phyloP scores from a whole-genome alignment of 53 echinoderm and acorn worm genomes.

The Henricia sp. region DNA sequence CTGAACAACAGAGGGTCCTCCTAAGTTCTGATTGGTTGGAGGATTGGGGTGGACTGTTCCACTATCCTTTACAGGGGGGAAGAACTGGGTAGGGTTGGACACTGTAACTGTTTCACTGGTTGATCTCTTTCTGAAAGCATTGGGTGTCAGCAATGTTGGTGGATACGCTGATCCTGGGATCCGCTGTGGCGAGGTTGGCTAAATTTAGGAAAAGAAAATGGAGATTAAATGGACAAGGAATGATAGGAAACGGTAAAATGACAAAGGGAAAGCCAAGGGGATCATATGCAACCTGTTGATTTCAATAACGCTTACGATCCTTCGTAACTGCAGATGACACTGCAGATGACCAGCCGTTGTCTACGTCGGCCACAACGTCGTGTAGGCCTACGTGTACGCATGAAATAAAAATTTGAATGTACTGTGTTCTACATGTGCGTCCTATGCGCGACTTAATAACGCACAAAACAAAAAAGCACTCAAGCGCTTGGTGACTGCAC shows the following conservation, averaged over 20 bases:
- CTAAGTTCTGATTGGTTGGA: conserved; percentile 38
- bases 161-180: conserved; percentile 74
- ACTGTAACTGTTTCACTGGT: conserved; percentile 44
- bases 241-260: neutral
- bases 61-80: conserved; percentile 54
- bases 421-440: too few relatives aligned
- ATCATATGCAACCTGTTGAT: neutral
- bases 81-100: conserved; percentile 33
- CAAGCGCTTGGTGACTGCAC: too few relatives aligned
- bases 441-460: too few relatives aligned
- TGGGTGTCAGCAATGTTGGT: conserved; percentile 71
- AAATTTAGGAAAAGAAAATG: neutral
- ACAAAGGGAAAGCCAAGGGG: neutral
- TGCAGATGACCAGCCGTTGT: too few relatives aligned
- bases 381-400: too few relatives aligned
- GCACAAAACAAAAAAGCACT: too few relatives aligned
- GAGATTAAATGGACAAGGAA: neutral
- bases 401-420: neutral
- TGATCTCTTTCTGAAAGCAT: conserved; percentile 64
- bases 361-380: neutral
- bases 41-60: conserved; percentile 39
- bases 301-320: too few relatives aligned
- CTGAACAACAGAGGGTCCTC: conserved; percentile 7
- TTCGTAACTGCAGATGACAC: too few relatives aligned
- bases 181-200: conserved; percentile 74